A percentile compares a stretch with the other conserved stretches of the same genome.
Conservation (phyloP, 2,797 vertebrate genomes). For the Moxostoma hubbsi region DNA sequence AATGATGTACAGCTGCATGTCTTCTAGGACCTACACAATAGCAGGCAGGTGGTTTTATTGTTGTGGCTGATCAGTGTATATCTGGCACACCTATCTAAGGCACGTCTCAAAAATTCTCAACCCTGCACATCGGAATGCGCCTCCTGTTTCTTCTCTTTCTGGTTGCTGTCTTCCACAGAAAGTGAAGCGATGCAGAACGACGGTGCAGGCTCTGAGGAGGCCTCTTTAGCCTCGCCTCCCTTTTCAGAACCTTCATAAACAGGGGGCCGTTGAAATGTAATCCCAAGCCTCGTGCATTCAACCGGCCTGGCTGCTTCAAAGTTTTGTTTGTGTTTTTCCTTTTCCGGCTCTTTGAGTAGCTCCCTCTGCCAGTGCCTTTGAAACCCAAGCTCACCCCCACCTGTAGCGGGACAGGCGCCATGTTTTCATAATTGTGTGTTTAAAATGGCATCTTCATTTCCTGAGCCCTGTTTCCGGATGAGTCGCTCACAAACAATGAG, state of each 20-base stretch:
- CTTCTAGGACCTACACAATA: too few species aligned
- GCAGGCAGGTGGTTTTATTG: too few species aligned
- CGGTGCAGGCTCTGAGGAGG: slow-evolving; percentile 69
- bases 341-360: slow-evolving; percentile 65
- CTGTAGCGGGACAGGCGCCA: slow-evolving; percentile 48
- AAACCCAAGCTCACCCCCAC: slow-evolving; percentile 72
- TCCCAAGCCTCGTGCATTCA: slow-evolving; percentile 66
- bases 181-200: slow-evolving; percentile 79
- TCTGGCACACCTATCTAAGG: slow-evolving; percentile 38
- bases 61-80: background rate
- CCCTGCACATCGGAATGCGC: slow-evolving; percentile 29
- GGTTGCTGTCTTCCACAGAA: slow-evolving; percentile 61
- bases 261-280: slow-evolving; percentile 75
- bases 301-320: slow-evolving; percentile 57
- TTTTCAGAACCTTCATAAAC: slow-evolving; percentile 64
- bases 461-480: slow-evolving; percentile 64
- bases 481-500: slow-evolving; percentile 49
- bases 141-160: slow-evolving; percentile 60
- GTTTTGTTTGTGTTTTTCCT: slow-evolving; percentile 69
- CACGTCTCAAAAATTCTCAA: slow-evolving; percentile 32
- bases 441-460: slow-evolving; percentile 72
- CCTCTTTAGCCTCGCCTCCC: slow-evolving; percentile 45
- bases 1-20: too few species aligned
- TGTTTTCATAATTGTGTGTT: slow-evolving; percentile 68
- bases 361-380: slow-evolving; percentile 67